These are phyloP conservation scores for Dascillus cervinus DNA, from an alignment of 2,888 invertebrate genomes.

Conservation along the genomic window DNA sequence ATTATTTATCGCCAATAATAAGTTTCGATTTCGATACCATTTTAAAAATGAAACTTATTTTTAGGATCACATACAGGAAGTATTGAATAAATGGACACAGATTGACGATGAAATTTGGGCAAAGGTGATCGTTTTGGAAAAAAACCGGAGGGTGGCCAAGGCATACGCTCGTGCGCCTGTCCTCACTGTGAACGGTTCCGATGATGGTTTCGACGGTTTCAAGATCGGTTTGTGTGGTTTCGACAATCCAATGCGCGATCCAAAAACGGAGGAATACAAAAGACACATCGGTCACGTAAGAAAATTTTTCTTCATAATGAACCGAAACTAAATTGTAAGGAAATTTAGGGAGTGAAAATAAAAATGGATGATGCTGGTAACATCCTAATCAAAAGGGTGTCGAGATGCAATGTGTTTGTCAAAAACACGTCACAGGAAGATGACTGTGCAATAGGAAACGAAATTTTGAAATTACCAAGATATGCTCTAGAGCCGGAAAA, in stretches of 20 bases:
- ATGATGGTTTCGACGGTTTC: slow-evolving; percentile 95
- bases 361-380: slow-evolving; percentile 95
- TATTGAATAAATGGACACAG: slow-evolving; percentile 92
- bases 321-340: no score
- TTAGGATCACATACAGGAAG: slow-evolving; percentile 98
- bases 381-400: slow-evolving; percentile 86
- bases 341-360: slow-evolving; percentile 92
- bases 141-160: slow-evolving; percentile 92
- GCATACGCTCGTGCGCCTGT: slow-evolving; percentile 95
- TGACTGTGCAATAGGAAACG: slow-evolving; percentile 85
- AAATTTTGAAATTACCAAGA: slow-evolving; percentile 80
- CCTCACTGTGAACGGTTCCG: slow-evolving; percentile 91
- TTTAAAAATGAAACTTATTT: no score
- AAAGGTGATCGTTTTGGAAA: slow-evolving; percentile 95
- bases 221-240: slow-evolving; percentile 96
- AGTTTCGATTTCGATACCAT: no score
- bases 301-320: no score
- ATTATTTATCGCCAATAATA: no score
- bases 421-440: slow-evolving; percentile 77
- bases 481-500: slow-evolving; percentile 84
- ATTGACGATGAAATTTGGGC: slow-evolving; percentile 99
- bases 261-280: slow-evolving; percentile 87
- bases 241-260: slow-evolving; percentile 91
- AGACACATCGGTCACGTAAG: slow-evolving; percentile 88
- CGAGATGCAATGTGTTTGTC: slow-evolving; percentile 88